phyloP scores from a whole-genome alignment of 2,888 invertebrate species.

The Hemistola chrysoprasaria region DNA sequence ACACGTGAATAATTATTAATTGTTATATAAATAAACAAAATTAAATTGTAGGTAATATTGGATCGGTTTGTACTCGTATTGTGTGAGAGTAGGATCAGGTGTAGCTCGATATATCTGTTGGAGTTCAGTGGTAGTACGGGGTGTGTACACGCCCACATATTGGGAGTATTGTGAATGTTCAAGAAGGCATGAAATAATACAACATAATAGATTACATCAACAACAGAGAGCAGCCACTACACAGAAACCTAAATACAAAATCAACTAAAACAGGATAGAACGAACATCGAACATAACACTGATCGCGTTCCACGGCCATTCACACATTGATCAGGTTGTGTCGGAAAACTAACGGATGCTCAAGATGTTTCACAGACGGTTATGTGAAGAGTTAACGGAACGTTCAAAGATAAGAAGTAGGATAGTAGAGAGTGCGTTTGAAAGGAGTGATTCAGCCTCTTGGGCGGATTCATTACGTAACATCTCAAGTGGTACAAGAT shows the following conservation, averaged over 20 bases:
- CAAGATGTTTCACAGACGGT: slow-evolving; percentile 45
- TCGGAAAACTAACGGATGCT: slow-evolving; percentile 45
- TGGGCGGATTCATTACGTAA: slow-evolving; percentile 48
- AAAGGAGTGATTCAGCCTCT: slow-evolving; percentile 53
- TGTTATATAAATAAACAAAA: slow-evolving; percentile 28
- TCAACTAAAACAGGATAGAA: slow-evolving; percentile 73
- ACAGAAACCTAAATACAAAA: slow-evolving; percentile 76
- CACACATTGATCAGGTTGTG: slow-evolving; percentile 47
- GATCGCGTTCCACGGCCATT: slow-evolving; percentile 46
- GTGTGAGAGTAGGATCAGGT: slow-evolving; percentile 77
- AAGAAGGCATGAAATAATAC: slow-evolving; percentile 80
- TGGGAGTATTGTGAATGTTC: slow-evolving; percentile 80
- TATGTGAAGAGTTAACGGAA: slow-evolving; percentile 49
- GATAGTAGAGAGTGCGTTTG: slow-evolving; percentile 61
- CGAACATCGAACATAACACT: slow-evolving; percentile 60
- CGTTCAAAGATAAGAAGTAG: slow-evolving; percentile 51
- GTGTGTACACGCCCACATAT: slow-evolving; percentile 74
- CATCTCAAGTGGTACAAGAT: slow-evolving; percentile 55
- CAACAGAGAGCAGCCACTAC: slow-evolving; percentile 83
- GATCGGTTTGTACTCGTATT: slow-evolving; percentile 64
- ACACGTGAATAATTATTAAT: slow-evolving; percentile 19
- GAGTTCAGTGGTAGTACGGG: slow-evolving; percentile 77
- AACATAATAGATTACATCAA: slow-evolving; percentile 80
- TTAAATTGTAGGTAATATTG: slow-evolving; percentile 36
- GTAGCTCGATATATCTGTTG: slow-evolving; percentile 78